A percentile compares a stretch with the other conserved stretches of the same genome.
These are phyloP conservation scores for Lasioglossum albipes DNA, from an alignment of 1,140 invertebrate species.

Conservation along the genomic window DNA sequence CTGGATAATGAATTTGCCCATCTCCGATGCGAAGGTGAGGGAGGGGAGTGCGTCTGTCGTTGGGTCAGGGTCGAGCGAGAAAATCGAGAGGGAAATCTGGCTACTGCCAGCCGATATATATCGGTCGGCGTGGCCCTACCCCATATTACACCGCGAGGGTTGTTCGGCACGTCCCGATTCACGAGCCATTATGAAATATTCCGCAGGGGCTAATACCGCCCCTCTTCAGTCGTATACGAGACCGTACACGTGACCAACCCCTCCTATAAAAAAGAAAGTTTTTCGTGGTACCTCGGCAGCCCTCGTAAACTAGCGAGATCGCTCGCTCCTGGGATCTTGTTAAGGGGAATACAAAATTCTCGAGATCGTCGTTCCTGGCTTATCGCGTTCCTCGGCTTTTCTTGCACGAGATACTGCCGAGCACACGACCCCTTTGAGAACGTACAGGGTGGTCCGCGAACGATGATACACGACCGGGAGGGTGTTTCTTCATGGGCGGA, in stretches of 20 bases:
- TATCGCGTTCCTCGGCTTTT: conserved; percentile 15
- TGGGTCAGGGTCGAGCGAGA: conserved; percentile 64
- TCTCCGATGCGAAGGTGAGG: neutral
- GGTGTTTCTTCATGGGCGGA: too few relatives aligned
- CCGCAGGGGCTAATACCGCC: conserved; percentile 8
- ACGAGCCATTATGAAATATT: conserved; percentile 46
- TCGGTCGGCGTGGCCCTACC: conserved; percentile 34
- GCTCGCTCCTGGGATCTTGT: conserved; percentile 14
- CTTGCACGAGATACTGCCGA: neutral
- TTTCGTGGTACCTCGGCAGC: neutral
- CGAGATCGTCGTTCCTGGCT: conserved; percentile 9
- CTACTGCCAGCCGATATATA: conserved; percentile 59
- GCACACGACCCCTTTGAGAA: conserved; percentile 15
- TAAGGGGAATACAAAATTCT: conserved; percentile 10
- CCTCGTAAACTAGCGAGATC: neutral
- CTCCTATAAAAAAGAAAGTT: neutral
- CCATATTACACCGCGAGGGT: conserved; percentile 30
- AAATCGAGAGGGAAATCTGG: conserved; percentile 65
- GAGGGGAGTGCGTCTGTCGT: conserved; percentile 45
- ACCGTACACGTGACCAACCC: neutral
- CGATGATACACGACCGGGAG: neutral
- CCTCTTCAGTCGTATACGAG: neutral
- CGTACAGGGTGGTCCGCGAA: neutral
- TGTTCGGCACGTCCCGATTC: conserved; percentile 34
- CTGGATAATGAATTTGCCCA: too few relatives aligned